Evolutionary conservation across 1,140 invertebrate genomes (phyloP), one percentile per base, ranked within the genome.

Genomic region (Leptopilina boulardi): DNA sequence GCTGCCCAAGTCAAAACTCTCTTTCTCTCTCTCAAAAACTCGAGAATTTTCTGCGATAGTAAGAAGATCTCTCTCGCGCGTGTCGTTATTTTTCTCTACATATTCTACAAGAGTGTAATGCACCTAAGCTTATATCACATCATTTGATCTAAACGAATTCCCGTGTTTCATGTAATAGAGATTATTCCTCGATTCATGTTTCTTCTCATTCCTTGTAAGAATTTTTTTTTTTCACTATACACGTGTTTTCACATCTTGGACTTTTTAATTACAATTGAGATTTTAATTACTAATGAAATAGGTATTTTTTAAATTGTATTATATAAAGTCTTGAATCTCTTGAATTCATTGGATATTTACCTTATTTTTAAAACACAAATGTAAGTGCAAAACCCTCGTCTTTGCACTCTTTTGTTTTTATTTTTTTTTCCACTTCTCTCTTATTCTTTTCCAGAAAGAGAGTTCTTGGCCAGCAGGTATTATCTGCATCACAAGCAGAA

Each of bases 341-440:
- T 59, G 77, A 70, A 81, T 85, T 85, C 83, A 80, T 85, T 79
- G 81, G 75, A 76, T 18, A 51, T n/a, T n/a, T n/a, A n/a, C n/a
- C n/a, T n/a, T n/a, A 82, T 75, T 77, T 80, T 78, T 80, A 76
- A 78, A 47, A 47, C 13, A 21, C 71, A 70, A 56, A 41, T 21
- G 47, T 51, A 51, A 30, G 26, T 51, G 18, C 47, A 9, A 44
- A 44, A 0, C 47, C 15, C n/a, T 51, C n/a, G n/a, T 18, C 19
- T 51, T 51, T 13, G 13, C 70, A 15, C 42, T n/a, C 34, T 15
- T 30, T n/a, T 19, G 47, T 18, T 6, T 51, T n/a, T 51, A 1
- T 9, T 51, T 51, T 51, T 51, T 51, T 30, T 30, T 18, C 51
- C 19, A 3, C 15, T 38, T 21, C 23, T 34, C 51, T 54, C 19